phyloP scores from a whole-genome alignment of 2,113 vertebrate species.

The Aspiorhynchus laticeps region DNA sequence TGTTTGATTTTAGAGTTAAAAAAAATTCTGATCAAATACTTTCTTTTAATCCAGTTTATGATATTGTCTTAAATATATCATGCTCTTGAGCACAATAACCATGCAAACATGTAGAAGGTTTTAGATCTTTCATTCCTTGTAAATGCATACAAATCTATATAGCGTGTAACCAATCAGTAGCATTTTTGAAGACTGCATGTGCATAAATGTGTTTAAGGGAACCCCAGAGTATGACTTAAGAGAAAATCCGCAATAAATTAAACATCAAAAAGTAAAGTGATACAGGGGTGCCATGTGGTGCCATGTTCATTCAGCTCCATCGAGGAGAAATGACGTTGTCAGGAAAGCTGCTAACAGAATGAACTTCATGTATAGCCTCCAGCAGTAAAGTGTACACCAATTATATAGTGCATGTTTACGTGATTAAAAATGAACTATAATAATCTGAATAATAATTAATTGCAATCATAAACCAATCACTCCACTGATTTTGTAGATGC shows the following conservation, averaged over 20 bases:
- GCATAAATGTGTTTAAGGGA: not conserved
- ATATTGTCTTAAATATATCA: no score
- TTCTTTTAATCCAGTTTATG: no score
- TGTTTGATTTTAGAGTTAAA: no score
- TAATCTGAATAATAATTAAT: no score
- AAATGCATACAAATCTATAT: not conserved
- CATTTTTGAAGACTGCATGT: not conserved
- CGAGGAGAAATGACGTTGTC: not conserved
- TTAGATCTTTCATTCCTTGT: no score
- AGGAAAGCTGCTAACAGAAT: not conserved
- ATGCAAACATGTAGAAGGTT: no score
- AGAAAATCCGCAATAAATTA: not conserved
- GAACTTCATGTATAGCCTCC: not conserved
- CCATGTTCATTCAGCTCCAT: not conserved
- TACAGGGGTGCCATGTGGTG: no score
- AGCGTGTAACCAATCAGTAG: not conserved
- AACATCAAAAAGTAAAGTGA: not conserved
- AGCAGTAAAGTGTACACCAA: not conserved
- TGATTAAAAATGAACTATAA: not conserved
- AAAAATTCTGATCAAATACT: no score
- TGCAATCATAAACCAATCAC: no score
- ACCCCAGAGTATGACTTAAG: not conserved
- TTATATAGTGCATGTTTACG: not conserved
- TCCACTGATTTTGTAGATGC: not conserved
- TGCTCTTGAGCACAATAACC: no score